A percentile compares a stretch with the other conserved stretches of the same genome.
phyloP scores from a whole-genome alignment of 2,888 invertebrate species.

The Ferrisia virgata region DNA sequence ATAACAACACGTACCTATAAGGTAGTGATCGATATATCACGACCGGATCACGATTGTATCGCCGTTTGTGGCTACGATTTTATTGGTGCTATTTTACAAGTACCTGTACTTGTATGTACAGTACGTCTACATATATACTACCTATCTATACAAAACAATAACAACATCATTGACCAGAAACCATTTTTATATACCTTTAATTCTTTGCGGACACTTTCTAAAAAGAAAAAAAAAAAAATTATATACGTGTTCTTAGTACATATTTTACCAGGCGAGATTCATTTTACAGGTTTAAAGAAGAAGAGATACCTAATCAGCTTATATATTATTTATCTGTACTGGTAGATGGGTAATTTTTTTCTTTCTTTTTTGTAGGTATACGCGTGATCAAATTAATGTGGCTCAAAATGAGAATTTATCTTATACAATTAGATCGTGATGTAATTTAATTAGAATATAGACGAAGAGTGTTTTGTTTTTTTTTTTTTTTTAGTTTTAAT shows the following conservation, averaged over 20 bases:
- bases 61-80: constrained; percentile 4
- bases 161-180: background rate
- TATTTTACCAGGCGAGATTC: background rate
- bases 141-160: background rate
- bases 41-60: background rate
- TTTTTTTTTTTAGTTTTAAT: too few species aligned
- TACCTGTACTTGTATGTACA: background rate
- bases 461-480: too few species aligned
- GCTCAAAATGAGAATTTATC: background rate
- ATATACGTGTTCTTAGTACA: background rate
- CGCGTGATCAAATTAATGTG: background rate
- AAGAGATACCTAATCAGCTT: background rate
- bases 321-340: too few species aligned
- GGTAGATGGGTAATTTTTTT: background rate
- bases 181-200: background rate
- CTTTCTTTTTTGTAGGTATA: background rate
- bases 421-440: background rate
- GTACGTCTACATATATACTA: background rate
- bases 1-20: background rate
- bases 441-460: background rate
- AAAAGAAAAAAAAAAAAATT: background rate
- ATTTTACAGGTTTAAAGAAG: background rate
- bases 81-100: background rate
- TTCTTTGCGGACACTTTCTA: background rate
- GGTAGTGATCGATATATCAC: constrained; percentile 14